Base-by-base conservation (phyloP, 1,140 invertebrate genomes). In the Drosophila busckii region DNA sequence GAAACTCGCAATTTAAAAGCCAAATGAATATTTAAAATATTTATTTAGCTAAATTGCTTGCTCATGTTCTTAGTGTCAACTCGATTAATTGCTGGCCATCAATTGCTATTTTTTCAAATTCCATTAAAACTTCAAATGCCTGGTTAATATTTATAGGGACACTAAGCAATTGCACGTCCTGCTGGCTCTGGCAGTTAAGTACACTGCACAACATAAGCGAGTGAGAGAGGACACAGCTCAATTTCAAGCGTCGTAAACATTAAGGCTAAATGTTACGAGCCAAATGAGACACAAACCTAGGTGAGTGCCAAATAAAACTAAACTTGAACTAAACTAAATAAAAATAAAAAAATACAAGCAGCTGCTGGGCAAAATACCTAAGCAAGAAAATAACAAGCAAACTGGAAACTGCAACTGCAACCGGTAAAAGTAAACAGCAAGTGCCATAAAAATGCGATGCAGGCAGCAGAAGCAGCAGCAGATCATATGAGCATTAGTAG, bases 211-310 rank as follows among this genome's bases (percentile, higher is more conserved):
- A n/a, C n/a, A n/a, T n/a, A n/a, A n/a, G n/a, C n/a, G n/a, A n/a
- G n/a, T n/a, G n/a, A n/a, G n/a, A n/a, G n/a, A n/a, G n/a, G n/a
- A 32, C n/a, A 38, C 40, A 17, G 34, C 49, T 46, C 56, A 60
- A 54, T 60, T 60, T 60, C 10, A 12, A 25, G 35, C 20, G 20
- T 22, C 52, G 66, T 70, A 82, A 75, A 62, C 65, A 82, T 82
- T 70, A 82, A 60, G 37, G 45, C 53, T 56, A 67, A 78, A 62
- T 75, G 69, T 82, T 75, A 82, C 65, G 75, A 82, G 75, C 60
- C 69, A 82, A 75, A 69, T 82, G 75, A 82, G 75, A 78, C 73
- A 40, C 25, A 31, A 37, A 49, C 32, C 10, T 20, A 28, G 34
- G 52, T 20, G 20, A 31, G 52, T 32, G 25, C 7, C 41, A 58